Conservation (phyloP, 2,113 vertebrate species). For the Myrmecophaga tridactyla region DNA sequence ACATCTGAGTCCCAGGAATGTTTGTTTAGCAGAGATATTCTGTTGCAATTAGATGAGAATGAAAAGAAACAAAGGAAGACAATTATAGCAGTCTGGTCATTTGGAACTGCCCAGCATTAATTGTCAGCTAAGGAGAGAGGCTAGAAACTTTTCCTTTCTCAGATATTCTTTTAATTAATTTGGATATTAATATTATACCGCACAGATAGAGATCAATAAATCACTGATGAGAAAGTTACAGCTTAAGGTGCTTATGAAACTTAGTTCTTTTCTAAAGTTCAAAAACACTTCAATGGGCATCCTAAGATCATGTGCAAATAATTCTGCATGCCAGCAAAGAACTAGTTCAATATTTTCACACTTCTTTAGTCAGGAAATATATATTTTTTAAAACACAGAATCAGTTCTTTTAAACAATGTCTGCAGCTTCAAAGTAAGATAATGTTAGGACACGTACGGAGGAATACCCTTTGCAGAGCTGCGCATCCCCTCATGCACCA, state of each 20-base stretch:
- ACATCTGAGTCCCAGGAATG: background rate
- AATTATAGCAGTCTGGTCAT: slow-evolving; percentile 38
- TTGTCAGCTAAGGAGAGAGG: slow-evolving; percentile 52
- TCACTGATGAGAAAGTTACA: slow-evolving; percentile 20
- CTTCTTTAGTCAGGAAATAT: background rate
- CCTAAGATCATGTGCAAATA: accelerated
- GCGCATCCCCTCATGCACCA: slow-evolving; percentile 36
- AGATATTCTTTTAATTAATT: slow-evolving; percentile 57
- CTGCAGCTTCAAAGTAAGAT: background rate
- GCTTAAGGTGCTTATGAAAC: slow-evolving; percentile 51
- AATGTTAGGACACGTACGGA: background rate
- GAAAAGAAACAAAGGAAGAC: slow-evolving; percentile 7
- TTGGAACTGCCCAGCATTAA: slow-evolving; percentile 19
- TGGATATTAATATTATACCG: slow-evolving; percentile 39
- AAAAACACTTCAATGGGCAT: background rate
- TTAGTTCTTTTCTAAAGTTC: background rate
- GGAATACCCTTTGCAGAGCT: slow-evolving; percentile 9
- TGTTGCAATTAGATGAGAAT: slow-evolving; percentile 31
- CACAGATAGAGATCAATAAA: slow-evolving; percentile 58
- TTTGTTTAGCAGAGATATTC: slow-evolving; percentile 29
- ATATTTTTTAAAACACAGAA: slow-evolving; percentile 38
- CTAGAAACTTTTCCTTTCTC: slow-evolving; percentile 62
- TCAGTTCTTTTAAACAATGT: background rate
- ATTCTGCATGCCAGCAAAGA: accelerated
- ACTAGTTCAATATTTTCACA: background rate